Base-by-base conservation (phyloP, 2,888 invertebrate genomes). In the Eudasyphora cyanicolor region DNA sequence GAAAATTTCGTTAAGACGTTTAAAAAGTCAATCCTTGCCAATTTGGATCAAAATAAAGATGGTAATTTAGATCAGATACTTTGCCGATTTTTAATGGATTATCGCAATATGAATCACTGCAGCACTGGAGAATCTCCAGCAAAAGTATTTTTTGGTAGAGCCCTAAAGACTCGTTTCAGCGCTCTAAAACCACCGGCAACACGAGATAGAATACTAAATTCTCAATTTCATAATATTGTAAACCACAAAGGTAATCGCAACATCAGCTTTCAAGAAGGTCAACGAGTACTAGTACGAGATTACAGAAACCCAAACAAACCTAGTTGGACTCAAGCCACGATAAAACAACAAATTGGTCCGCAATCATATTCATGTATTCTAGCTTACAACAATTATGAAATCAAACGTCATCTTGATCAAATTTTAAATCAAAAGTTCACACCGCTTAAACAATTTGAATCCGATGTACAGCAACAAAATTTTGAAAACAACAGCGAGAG, bases 1-100 rank as follows among this genome's bases (percentile, higher is more conserved):
- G 51, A 88, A 80, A 79, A 87, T 21, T 86, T 85, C 54, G 86
- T 88, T 2, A 87, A 87, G 76, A 87, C 86, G 12, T 79, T 87
- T 42, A 88, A 88, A 74, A 82, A 80, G 60, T 79, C 82, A 12
- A 76, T 85, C n/a, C 38, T 76, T 24, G 82, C 82, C 27, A 80
- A 75, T 32, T 51, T 86, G 32, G 57, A 74, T 27, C 51, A 67
- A 67, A 29, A 64, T 10, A 67, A 74, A n/a, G 38, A 71, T 29
- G 27, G 21, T 2, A 75, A 49, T 24, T 45, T 70, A 19, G 54
- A 79, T 32, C 75, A 76, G 51, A 51, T 64, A 7, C 10, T 64
- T 35, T 51, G 64, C 35, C n/a, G 64, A 49, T 76, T 64, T 64
- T 27, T 54, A 12, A 54, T 24, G 19, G 54, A 54, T 49, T 49